Percentiles rank a stretch among this genome's conserved stretches.
Conservation (phyloP, 2,113 vertebrate genomes). For the Hyperopisus bebe region DNA sequence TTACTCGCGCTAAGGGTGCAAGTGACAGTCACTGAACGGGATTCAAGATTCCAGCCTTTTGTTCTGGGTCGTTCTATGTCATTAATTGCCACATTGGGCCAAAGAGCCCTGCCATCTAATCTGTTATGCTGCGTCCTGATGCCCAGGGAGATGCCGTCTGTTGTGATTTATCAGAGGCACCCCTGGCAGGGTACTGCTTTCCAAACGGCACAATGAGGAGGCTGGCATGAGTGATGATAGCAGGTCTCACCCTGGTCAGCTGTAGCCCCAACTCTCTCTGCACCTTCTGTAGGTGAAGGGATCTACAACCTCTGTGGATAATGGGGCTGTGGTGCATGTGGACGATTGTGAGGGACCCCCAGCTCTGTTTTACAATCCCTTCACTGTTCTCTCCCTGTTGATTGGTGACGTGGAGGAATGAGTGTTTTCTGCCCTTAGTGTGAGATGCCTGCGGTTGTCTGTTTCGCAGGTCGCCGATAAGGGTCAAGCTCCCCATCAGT, state of each 20-base stretch:
- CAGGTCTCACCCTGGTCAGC: background rate
- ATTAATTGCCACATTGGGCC: background rate
- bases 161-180: background rate
- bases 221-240: background rate
- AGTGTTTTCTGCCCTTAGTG: background rate
- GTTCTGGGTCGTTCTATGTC: background rate
- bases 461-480: background rate
- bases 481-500: background rate
- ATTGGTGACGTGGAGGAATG: background rate
- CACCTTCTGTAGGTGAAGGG: background rate
- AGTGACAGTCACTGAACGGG: background rate
- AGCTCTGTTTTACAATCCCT: background rate
- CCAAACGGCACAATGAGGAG: background rate
- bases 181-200: background rate
- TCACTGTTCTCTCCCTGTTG: background rate
- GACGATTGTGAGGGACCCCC: background rate
- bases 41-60: background rate
- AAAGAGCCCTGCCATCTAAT: background rate
- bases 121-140: background rate
- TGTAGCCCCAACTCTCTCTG: background rate
- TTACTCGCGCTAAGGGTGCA: background rate
- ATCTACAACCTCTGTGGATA: background rate
- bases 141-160: background rate
- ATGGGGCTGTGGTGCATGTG: background rate
- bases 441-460: background rate